A percentile compares a stretch with the other conserved stretches of the same genome.
Conservation (phyloP, 2,888 invertebrate species). For the Cheilosia urbana region DNA sequence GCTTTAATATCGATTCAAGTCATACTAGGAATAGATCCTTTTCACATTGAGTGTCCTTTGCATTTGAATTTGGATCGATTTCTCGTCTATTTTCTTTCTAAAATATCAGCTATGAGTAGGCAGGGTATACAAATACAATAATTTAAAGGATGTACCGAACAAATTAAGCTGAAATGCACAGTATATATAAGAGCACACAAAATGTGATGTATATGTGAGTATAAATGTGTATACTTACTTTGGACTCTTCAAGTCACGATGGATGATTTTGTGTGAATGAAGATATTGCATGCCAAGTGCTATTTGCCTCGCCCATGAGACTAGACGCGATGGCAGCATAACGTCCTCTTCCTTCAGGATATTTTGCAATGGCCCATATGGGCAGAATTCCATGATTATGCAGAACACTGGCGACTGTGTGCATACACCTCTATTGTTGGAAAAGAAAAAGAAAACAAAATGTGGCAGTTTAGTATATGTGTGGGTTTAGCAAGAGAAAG, state of each 20-base stretch:
- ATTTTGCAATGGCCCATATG: constrained; percentile 96
- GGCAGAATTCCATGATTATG: constrained; percentile 99
- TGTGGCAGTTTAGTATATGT: background rate
- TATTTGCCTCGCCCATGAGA: constrained; percentile 97
- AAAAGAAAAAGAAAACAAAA: constrained; percentile 67
- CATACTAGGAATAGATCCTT: background rate
- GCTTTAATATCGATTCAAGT: constrained; percentile 30
- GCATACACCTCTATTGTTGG: constrained; percentile 92
- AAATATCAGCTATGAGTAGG: constrained; percentile 15
- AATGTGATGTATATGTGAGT: background rate
- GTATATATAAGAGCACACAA: background rate
- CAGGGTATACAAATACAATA: background rate
- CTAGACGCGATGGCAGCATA: constrained; percentile 93
- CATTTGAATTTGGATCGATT: constrained; percentile 19
- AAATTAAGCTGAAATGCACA: constrained; percentile 21
- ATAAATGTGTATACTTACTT: constrained; percentile 85
- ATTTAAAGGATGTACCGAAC: background rate
- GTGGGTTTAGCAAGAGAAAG: constrained; percentile 2
- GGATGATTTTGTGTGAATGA: constrained; percentile 98
- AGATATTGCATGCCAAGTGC: constrained; percentile 98
- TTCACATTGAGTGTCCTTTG: background rate
- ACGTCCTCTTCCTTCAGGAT: constrained; percentile 92
- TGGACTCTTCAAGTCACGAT: constrained; percentile 98
- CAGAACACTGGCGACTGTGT: constrained; percentile 96
- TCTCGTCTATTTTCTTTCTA: background rate